phyloP scores from a whole-genome alignment of 1,140 invertebrate species.

The Ceratoteleas bidentatus region DNA sequence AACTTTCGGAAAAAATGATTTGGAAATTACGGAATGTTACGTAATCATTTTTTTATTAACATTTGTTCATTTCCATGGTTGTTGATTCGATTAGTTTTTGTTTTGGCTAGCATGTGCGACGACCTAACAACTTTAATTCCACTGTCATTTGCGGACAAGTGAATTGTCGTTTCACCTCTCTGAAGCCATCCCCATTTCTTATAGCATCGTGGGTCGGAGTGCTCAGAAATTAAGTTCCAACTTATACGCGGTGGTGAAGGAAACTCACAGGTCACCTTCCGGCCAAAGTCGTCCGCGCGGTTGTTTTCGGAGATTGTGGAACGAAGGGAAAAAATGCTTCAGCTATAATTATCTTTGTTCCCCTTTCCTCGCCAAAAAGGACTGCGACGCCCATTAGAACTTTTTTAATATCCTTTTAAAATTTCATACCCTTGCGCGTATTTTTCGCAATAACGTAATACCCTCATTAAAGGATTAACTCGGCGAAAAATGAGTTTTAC shows the following conservation, averaged over 20 bases:
- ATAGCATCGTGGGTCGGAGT: constrained; percentile 28
- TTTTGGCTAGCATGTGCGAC: too few species aligned
- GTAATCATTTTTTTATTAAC: too few species aligned
- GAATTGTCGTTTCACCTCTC: too few species aligned
- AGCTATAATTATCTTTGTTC: constrained; percentile 40
- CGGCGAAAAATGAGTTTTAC: constrained; percentile 17
- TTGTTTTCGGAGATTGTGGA: constrained; percentile 8
- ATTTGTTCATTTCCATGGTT: too few species aligned
- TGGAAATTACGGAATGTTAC: too few species aligned
- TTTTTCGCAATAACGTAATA: constrained; percentile 43
- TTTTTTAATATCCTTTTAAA: constrained; percentile 45
- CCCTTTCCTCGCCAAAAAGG: too few species aligned
- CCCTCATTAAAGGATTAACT: constrained; percentile 45
- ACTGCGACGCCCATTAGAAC: constrained; percentile 24
- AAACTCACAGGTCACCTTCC: constrained; percentile 25
- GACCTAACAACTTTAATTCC: too few species aligned
- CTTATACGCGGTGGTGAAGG: constrained; percentile 10
- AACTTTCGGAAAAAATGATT: too few species aligned
- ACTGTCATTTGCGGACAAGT: too few species aligned
- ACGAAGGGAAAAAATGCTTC: constrained; percentile 10
- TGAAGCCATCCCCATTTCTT: constrained; percentile 21
- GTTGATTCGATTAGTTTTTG: too few species aligned
- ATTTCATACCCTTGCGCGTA: constrained; percentile 17
- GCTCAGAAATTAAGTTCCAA: constrained; percentile 37
- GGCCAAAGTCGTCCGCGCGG: neutral